These are phyloP conservation scores for Hedychridium roseum DNA, from an alignment of 2,888 invertebrate species.

Conservation along the genomic window DNA sequence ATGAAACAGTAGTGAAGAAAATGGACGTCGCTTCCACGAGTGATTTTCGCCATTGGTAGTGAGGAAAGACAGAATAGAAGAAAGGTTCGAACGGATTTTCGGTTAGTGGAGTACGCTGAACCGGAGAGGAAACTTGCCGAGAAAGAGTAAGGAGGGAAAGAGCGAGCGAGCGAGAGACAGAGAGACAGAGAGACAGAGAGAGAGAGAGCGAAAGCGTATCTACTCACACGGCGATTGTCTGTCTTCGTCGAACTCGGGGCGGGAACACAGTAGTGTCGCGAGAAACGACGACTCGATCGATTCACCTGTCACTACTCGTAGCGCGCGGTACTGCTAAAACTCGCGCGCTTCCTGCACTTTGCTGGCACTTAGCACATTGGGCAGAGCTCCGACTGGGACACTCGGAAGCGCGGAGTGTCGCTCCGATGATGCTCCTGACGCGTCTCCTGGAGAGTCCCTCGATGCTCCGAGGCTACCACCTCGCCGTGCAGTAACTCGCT, in stretches of 20 bases:
- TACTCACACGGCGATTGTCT: constrained; percentile 34
- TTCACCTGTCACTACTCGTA: constrained; percentile 57
- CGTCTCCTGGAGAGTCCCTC: background rate
- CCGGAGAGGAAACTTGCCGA: background rate
- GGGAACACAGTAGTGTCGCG: no score
- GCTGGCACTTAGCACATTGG: no score
- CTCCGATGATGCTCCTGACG: background rate
- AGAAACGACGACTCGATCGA: constrained; percentile 49
- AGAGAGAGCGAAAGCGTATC: background rate
- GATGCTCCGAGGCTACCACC: no score
- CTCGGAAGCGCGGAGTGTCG: background rate
- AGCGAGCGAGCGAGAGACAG: background rate
- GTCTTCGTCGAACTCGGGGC: no score
- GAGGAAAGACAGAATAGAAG: no score
- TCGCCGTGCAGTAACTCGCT: no score
- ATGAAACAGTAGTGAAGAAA: no score
- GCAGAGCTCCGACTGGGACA: constrained; percentile 9
- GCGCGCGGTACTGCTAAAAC: constrained; percentile 36
- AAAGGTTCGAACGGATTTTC: no score
- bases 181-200: background rate
- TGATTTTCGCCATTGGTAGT: no score
- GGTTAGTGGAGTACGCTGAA: background rate
- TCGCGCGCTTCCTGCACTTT: constrained; percentile 20
- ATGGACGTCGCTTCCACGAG: no score
- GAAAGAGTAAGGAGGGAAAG: background rate